These are phyloP conservation scores for Chaenogobius annularis DNA, from an alignment of 2,113 vertebrate genomes.

Conservation along the genomic window DNA sequence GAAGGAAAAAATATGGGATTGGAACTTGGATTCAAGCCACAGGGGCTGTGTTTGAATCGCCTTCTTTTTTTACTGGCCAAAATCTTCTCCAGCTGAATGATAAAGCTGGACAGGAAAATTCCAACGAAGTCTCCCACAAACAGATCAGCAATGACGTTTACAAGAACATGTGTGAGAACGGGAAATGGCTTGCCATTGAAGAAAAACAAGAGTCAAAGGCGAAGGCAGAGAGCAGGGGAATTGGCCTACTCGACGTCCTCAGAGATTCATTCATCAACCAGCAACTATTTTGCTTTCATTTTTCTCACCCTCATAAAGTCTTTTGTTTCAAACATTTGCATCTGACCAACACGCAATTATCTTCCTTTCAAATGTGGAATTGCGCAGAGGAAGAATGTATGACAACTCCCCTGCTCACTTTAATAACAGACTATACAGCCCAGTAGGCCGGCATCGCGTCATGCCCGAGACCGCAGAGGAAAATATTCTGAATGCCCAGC, in stretches of 20 bases:
- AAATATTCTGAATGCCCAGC: conserved; percentile 56
- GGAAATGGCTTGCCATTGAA: conserved; percentile 48
- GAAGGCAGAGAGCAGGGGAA: conserved; percentile 24
- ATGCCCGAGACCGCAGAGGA: conserved; percentile 57
- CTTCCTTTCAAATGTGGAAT: conserved; percentile 24
- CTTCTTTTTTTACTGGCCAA: background rate
- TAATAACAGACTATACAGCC: conserved; percentile 48
- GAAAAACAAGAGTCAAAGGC: conserved; percentile 42
- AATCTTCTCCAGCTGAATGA: conserved; percentile 33
- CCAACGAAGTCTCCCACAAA: conserved; percentile 44
- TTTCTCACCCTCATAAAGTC: conserved; percentile 17
- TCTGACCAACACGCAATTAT: conserved; percentile 11
- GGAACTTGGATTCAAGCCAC: conserved; percentile 11
- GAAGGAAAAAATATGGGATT: conserved; percentile 30
- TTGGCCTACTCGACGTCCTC: conserved; percentile 33
- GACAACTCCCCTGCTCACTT: conserved; percentile 36
- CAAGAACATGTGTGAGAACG: conserved; percentile 57
- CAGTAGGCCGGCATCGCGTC: conserved; percentile 50
- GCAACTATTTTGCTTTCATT: conserved; percentile 34
- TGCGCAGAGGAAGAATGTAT: conserved; percentile 25
- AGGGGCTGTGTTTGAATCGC: background rate
- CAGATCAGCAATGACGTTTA: conserved; percentile 49
- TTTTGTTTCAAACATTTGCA: conserved; percentile 29
- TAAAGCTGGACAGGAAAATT: conserved; percentile 35
- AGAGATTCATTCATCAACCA: conserved; percentile 30